Conservation (phyloP, 1,140 invertebrate genomes). For the Penaeus japonicus region DNA sequence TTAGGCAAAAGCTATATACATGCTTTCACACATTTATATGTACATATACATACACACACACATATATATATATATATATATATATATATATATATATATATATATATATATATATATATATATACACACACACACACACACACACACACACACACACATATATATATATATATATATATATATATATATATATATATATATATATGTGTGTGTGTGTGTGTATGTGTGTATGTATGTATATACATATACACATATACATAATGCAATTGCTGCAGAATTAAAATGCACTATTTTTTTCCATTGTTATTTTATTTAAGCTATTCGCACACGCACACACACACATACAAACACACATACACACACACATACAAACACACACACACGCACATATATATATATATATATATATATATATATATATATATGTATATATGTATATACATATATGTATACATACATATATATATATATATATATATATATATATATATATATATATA, state of each 20-base stretch:
- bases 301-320: background rate
- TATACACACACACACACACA: background rate
- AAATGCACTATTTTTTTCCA: background rate
- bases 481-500: background rate
- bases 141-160: background rate
- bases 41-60: background rate
- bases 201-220: background rate
- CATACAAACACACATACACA: too few relatives aligned
- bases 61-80: background rate
- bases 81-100: background rate
- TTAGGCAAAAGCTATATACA: too few relatives aligned
- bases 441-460: too few relatives aligned
- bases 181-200: background rate
- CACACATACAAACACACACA: too few relatives aligned
- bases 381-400: too few relatives aligned
- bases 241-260: background rate
- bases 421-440: too few relatives aligned
- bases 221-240: background rate
- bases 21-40: background rate
- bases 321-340: background rate
- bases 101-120: background rate
- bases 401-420: too few relatives aligned
- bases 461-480: too few relatives aligned
- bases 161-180: background rate
- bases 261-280: background rate